phyloP scores from a whole-genome alignment of 2,113 vertebrate species.

The Lucifuga dentata region DNA sequence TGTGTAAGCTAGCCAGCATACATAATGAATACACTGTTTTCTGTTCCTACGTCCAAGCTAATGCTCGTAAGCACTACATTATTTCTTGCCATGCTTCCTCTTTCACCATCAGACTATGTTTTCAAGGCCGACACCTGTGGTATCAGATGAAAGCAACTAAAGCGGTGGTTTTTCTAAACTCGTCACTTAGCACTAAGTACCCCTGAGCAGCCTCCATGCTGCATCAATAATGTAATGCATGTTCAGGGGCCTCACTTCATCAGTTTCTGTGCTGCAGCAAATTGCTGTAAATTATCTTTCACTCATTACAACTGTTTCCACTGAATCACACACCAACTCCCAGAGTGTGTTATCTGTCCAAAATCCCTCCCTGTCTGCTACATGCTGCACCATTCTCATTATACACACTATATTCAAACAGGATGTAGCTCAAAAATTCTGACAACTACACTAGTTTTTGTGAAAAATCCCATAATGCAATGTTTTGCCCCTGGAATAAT shows the following conservation, averaged over 20 bases:
- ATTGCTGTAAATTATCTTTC: background rate
- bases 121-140: conserved; percentile 25
- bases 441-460: no score
- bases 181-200: conserved; percentile 37
- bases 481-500: no score
- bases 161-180: conserved; percentile 38
- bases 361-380: no score
- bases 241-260: conserved; percentile 6
- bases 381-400: no score
- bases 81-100: no score
- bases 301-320: no score
- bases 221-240: conserved; percentile 25
- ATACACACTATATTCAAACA: no score
- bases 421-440: no score
- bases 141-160: conserved; percentile 47
- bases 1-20: background rate
- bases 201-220: conserved; percentile 41
- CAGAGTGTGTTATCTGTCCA: no score
- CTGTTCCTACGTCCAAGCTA: background rate
- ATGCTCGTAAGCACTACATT: no score
- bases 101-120: conserved; percentile 16
- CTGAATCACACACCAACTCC: no score
- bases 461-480: no score
- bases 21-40: conserved; percentile 10
- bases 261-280: background rate